These are phyloP conservation scores for Allolobophora icterica DNA, from an alignment of 2,888 invertebrate species.

Conservation along the genomic window DNA sequence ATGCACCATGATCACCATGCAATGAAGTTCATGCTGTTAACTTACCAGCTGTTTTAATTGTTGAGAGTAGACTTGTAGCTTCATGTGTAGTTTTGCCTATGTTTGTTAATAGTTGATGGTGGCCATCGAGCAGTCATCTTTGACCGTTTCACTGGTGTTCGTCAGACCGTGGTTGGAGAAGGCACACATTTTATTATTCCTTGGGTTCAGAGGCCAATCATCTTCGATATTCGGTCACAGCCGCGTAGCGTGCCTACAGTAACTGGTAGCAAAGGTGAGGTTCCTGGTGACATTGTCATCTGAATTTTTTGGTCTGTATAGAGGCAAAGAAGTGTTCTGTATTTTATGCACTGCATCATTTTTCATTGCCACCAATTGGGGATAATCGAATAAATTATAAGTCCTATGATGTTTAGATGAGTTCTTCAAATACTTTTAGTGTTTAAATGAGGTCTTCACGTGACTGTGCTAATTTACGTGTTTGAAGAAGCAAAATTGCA, in stretches of 20 bases:
- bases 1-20: no score
- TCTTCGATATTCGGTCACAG: constrained; percentile 93
- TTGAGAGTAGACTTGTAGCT: no score
- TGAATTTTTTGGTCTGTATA: background rate
- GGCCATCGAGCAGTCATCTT: constrained; percentile 99
- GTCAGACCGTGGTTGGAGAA: constrained; percentile 89
- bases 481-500: background rate
- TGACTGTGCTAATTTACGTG: background rate
- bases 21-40: no score
- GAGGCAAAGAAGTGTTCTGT: no score
- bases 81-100: background rate
- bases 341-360: background rate
- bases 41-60: no score
- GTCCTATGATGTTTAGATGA: background rate
- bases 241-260: constrained; percentile 96
- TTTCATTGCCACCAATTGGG: background rate
- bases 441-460: no score
- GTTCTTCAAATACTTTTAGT: background rate
- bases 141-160: constrained; percentile 94
- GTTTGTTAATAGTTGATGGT: constrained; percentile 83
- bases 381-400: background rate
- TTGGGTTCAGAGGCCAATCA: constrained; percentile 97
- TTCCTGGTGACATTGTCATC: background rate
- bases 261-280: constrained; percentile 91
- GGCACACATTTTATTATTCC: constrained; percentile 98